phyloP scores from a whole-genome alignment of 2,797 vertebrate species.

The Sebastes itinus region DNA sequence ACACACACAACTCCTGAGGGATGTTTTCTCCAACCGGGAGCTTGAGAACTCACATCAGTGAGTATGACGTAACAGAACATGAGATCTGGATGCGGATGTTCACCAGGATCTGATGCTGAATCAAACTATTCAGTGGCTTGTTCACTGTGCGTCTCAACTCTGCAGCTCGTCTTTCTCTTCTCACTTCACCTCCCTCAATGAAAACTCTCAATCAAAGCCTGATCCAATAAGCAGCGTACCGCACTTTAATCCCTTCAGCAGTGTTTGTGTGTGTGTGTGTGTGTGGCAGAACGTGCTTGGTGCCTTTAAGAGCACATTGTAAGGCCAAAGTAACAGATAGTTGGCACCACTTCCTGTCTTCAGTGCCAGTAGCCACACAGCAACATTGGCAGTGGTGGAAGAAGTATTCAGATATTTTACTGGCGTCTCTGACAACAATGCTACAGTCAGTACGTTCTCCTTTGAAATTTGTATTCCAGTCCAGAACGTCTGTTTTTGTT shows the following conservation, averaged over 20 bases:
- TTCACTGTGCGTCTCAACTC: background rate
- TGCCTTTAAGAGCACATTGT: background rate
- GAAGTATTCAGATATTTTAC: background rate
- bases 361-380: conserved; percentile 6
- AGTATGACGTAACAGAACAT: conserved; percentile 37
- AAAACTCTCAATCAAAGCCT: conserved; percentile 41
- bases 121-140: background rate
- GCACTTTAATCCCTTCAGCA: conserved; percentile 36
- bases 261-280: background rate
- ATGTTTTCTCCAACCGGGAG: background rate
- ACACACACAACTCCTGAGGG: conserved; percentile 7
- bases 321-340: background rate
- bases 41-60: conserved; percentile 21
- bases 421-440: fast-evolving
- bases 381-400: conserved; percentile 7
- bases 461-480: no score
- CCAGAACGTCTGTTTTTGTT: no score
- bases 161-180: background rate
- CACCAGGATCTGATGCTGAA: background rate
- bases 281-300: conserved; percentile 12
- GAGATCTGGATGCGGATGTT: conserved; percentile 22
- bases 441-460: fast-evolving
- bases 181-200: conserved; percentile 24
- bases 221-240: conserved; percentile 40
- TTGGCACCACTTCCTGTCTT: background rate